Evolutionary conservation across 2,797 vertebrate species (phyloP).

Genomic region (Fratercula arctica): DNA sequence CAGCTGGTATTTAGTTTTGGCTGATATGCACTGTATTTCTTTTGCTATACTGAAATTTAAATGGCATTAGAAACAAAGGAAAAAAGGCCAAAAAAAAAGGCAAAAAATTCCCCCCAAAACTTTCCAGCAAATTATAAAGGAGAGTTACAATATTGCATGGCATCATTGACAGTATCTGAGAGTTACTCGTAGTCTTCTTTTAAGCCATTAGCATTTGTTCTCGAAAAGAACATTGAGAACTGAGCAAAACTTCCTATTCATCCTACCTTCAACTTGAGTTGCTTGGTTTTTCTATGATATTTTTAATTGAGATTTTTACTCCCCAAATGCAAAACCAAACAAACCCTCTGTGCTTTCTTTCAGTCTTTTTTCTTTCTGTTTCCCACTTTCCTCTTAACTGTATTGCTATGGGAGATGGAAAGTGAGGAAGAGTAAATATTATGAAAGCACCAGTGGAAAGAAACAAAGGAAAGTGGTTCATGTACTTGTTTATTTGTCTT

Average conservation of each 20-base stretch:
- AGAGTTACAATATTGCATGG: not conserved
- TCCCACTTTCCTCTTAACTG: not conserved
- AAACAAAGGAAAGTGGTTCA: not conserved
- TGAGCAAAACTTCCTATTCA: not conserved
- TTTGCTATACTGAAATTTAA: not conserved
- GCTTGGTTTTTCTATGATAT: not conserved
- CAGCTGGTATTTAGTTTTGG: not conserved
- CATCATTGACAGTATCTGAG: not conserved
- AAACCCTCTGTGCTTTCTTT: not conserved
- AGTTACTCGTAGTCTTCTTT: not conserved
- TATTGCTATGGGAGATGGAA: not conserved
- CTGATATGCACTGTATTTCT: not conserved
- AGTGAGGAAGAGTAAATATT: not conserved
- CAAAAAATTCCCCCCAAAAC: not conserved
- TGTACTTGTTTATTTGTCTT: not conserved
- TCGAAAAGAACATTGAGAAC: not conserved
- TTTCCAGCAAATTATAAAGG: not conserved
- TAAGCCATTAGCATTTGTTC: not conserved
- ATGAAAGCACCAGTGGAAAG: not conserved
- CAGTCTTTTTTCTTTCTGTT: not conserved
- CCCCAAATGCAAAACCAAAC: not conserved
- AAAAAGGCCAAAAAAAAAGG: no score
- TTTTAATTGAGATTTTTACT: not conserved
- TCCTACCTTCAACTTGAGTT: not conserved
- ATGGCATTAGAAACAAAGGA: not conserved